These are phyloP conservation scores for Matsumurasca onukii DNA, from an alignment of 1,140 invertebrate species.

Conservation along the genomic window DNA sequence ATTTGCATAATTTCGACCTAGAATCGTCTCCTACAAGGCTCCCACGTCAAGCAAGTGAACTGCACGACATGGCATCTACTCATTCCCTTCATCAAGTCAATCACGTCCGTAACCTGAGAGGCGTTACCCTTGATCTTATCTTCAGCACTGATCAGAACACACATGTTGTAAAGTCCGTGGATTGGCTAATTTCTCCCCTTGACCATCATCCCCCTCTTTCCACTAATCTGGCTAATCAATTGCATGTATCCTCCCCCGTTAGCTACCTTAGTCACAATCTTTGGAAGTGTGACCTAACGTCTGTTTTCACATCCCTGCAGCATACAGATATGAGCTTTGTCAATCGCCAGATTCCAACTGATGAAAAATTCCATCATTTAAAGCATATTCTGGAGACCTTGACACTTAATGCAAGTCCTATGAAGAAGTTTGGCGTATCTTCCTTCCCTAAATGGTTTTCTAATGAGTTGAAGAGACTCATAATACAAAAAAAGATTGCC, in stretches of 20 bases:
- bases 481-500: constrained; percentile 7
- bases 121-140: not conserved
- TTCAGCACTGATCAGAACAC: not conserved
- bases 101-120: not conserved
- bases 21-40: not conserved
- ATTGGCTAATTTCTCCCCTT: not conserved
- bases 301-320: not conserved
- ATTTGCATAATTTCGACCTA: not conserved
- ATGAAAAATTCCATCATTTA: not conserved
- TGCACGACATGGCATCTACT: not conserved
- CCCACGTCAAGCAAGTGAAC: not conserved
- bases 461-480: not conserved
- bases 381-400: not conserved
- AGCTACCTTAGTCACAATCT: not conserved
- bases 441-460: constrained; percentile 4
- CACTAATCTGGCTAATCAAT: not conserved
- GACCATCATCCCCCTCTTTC: not conserved
- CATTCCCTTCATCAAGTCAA: not conserved
- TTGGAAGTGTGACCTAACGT: not conserved
- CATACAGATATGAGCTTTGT: not conserved
- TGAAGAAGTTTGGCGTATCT: not conserved
- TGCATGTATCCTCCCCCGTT: not conserved
- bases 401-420: not conserved
- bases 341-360: not conserved
- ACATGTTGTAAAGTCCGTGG: not conserved